Evolutionary conservation across 2,113 vertebrate genomes (phyloP).

Genomic region (Ursus arctos): DNA sequence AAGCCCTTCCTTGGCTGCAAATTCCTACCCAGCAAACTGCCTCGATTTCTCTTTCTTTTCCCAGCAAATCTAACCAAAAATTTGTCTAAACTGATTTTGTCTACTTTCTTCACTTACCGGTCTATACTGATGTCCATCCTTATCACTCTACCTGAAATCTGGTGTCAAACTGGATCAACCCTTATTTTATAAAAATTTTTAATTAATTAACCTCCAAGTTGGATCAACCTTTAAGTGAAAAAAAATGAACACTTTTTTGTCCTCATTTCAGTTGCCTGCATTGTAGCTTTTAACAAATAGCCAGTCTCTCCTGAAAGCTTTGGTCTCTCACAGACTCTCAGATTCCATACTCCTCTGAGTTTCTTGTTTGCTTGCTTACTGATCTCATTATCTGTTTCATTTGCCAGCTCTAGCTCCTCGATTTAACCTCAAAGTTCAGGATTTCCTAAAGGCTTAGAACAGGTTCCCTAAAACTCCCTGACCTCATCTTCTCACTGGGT

Average conservation of each 20-base stretch:
- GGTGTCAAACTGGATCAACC: neutral
- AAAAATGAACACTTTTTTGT: neutral
- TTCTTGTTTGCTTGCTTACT: neutral
- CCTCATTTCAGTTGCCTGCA: neutral
- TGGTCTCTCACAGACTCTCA: neutral
- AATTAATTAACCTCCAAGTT: neutral
- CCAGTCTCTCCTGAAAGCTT: neutral
- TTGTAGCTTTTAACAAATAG: conserved; percentile 8
- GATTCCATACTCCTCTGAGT: neutral
- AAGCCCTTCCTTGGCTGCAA: neutral
- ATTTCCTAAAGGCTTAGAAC: neutral
- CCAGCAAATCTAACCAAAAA: neutral
- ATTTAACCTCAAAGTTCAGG: neutral
- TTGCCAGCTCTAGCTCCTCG: neutral
- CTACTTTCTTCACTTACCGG: neutral
- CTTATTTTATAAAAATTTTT: neutral
- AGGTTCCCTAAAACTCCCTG: neutral
- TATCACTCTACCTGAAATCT: neutral
- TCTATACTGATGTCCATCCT: neutral
- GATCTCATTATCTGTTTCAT: neutral
- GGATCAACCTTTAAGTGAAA: neutral
- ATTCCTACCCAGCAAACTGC: neutral
- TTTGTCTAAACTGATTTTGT: neutral
- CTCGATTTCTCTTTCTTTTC: neutral
- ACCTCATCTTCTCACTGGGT: neutral